A percentile compares a stretch with the other conserved stretches of the same genome.
phyloP scores from a whole-genome alignment of 2,797 vertebrate species.

The Sebastes hopkinsi region DNA sequence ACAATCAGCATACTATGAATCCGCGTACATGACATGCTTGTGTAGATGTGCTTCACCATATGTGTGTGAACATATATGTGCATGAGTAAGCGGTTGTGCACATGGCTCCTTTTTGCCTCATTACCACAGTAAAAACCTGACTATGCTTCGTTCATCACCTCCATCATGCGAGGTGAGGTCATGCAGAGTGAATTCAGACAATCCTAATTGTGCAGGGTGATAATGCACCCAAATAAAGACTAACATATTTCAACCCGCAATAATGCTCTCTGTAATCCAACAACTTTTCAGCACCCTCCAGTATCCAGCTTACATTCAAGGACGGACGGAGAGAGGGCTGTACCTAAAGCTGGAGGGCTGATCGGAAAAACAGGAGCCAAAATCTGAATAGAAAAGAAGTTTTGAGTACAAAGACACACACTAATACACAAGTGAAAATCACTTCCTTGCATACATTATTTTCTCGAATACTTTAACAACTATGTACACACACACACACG shows the following conservation, averaged over 20 bases:
- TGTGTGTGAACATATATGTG: neutral
- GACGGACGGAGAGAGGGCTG: constrained; percentile 19
- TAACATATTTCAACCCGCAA: constrained; percentile 56
- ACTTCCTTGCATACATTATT: constrained; percentile 37
- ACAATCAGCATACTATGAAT: constrained; percentile 9
- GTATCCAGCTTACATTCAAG: constrained; percentile 56
- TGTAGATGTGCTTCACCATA: neutral
- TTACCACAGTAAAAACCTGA: constrained; percentile 14
- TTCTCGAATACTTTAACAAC: constrained; percentile 37
- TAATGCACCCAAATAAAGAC: constrained; percentile 67
- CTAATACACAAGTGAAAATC: constrained; percentile 17
- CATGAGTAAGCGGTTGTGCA: constrained; percentile 3
- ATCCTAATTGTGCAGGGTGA: constrained; percentile 67
- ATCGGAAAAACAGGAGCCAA: constrained; percentile 49
- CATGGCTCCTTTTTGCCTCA: constrained; percentile 15
- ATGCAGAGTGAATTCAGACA: constrained; percentile 50
- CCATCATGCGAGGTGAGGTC: constrained; percentile 53
- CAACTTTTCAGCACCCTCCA: constrained; percentile 64
- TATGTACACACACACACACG: constrained; percentile 12
- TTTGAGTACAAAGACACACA: constrained; percentile 18
- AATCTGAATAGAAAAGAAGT: constrained; percentile 11
- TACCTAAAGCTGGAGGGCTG: constrained; percentile 44
- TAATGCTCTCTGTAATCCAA: constrained; percentile 57
- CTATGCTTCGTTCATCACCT: constrained; percentile 25
- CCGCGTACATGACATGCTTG: constrained; percentile 7